phyloP scores from a whole-genome alignment of 2,113 vertebrate genomes.

The Ceyx margarethae region DNA sequence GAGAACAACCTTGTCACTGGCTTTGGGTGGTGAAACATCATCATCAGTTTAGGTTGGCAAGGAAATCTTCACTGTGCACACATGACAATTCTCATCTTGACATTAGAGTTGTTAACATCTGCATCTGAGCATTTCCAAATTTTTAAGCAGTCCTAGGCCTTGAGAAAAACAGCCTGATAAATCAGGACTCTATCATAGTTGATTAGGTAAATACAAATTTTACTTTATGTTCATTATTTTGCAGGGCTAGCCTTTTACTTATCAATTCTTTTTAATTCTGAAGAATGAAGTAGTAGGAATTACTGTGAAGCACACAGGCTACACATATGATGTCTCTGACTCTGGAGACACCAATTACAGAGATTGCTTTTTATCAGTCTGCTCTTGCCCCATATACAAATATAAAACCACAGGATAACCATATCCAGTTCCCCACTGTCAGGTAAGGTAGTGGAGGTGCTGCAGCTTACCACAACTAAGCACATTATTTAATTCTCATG shows the following conservation, averaged over 20 bases:
- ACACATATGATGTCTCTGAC: background rate
- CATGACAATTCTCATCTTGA: background rate
- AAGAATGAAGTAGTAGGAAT: background rate
- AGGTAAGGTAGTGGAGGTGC: background rate
- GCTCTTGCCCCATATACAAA: background rate
- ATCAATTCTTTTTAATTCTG: background rate
- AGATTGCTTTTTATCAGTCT: background rate
- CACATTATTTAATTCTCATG: background rate
- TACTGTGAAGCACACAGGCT: background rate
- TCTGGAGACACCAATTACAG: background rate
- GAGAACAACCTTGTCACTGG: constrained; percentile 38
- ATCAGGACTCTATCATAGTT: background rate
- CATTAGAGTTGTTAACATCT: background rate
- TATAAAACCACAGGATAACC: background rate
- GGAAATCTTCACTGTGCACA: constrained; percentile 10
- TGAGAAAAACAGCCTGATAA: background rate
- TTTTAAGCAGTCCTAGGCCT: background rate
- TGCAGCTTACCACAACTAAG: background rate
- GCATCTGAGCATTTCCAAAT: background rate
- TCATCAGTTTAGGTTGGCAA: constrained; percentile 39
- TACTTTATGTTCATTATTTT: background rate
- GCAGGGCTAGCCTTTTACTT: background rate
- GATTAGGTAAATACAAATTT: background rate
- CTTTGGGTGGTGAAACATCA: constrained; percentile 51
- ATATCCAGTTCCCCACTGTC: background rate